phyloP scores from a whole-genome alignment of 2,888 invertebrate species.

The Arrhopalites spinosus region DNA sequence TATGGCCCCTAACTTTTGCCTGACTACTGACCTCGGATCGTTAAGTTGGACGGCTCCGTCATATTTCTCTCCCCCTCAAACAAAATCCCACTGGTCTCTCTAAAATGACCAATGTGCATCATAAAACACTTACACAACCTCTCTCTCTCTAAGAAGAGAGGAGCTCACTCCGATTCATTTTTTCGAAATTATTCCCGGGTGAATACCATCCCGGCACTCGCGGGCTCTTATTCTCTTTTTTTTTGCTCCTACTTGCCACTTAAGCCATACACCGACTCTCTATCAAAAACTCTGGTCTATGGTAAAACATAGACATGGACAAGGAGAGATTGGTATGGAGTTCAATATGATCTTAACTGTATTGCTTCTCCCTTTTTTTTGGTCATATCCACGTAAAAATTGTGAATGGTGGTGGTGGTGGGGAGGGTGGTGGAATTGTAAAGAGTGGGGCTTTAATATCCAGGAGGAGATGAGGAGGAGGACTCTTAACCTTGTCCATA shows the following conservation, averaged over 20 bases:
- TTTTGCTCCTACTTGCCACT: conserved; percentile 3
- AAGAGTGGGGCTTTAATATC: too few relatives aligned
- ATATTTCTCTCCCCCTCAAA: conserved; percentile 31
- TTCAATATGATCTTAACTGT: too few relatives aligned
- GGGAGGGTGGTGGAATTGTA: too few relatives aligned
- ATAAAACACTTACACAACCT: conserved; percentile 41
- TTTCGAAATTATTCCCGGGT: conserved; percentile 38
- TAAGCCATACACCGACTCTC: not conserved
- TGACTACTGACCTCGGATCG: conserved; percentile 29
- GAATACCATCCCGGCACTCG: conserved; percentile 6
- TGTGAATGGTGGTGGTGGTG: too few relatives aligned
- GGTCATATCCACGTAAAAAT: too few relatives aligned
- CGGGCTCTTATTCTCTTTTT: conserved; percentile 9
- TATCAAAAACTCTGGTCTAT: too few relatives aligned
- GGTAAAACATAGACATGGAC: too few relatives aligned
- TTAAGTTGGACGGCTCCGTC: conserved; percentile 29
- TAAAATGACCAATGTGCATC: conserved; percentile 40
- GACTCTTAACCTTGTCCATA: too few relatives aligned
- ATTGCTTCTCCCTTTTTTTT: too few relatives aligned
- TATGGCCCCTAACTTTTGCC: not conserved
- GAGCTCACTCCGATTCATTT: conserved; percentile 36
- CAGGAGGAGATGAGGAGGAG: too few relatives aligned
- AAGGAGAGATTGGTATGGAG: too few relatives aligned
- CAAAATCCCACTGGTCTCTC: conserved; percentile 38
- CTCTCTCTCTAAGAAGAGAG: too few relatives aligned